Conservation (phyloP, 2,797 vertebrate species). For the Coregonus ussuriensis region DNA sequence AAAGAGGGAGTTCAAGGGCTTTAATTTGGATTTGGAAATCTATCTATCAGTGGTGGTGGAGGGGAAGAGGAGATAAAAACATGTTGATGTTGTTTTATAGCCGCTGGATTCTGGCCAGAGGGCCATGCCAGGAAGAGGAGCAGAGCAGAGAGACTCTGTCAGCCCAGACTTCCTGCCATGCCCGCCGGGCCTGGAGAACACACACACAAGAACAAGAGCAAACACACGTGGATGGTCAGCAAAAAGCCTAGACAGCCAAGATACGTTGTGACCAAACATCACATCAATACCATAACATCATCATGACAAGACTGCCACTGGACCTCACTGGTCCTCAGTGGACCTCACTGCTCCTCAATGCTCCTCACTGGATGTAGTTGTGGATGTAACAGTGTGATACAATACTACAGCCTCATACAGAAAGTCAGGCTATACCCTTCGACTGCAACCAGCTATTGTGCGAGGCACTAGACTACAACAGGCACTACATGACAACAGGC, state of each 20-base stretch:
- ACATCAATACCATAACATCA: not conserved
- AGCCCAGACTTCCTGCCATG: not conserved
- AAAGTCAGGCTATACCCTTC: not conserved
- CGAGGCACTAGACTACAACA: no score
- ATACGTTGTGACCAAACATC: not conserved
- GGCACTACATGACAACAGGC: no score
- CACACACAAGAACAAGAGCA: constrained; percentile 10
- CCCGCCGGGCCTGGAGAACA: not conserved
- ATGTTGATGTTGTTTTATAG: constrained; percentile 50
- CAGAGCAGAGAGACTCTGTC: not conserved
- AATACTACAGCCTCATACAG: not conserved
- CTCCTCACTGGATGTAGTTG: no score
- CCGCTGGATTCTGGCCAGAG: constrained; percentile 30
- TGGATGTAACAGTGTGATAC: not conserved
- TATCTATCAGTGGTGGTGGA: constrained; percentile 42
- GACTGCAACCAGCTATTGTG: not conserved
- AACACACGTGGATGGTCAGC: not conserved
- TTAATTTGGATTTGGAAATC: constrained; percentile 49
- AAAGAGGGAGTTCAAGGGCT: constrained; percentile 49
- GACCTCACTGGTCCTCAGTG: not conserved
- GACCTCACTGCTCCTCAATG: no score
- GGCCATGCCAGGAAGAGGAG: not conserved
- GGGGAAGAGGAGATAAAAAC: constrained; percentile 43
- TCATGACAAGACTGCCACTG: not conserved
- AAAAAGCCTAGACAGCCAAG: not conserved